Evolutionary conservation across 2,797 vertebrate genomes (phyloP), one percentile per base, ranked within the genome.

Genomic region (Catharus ustulatus): DNA sequence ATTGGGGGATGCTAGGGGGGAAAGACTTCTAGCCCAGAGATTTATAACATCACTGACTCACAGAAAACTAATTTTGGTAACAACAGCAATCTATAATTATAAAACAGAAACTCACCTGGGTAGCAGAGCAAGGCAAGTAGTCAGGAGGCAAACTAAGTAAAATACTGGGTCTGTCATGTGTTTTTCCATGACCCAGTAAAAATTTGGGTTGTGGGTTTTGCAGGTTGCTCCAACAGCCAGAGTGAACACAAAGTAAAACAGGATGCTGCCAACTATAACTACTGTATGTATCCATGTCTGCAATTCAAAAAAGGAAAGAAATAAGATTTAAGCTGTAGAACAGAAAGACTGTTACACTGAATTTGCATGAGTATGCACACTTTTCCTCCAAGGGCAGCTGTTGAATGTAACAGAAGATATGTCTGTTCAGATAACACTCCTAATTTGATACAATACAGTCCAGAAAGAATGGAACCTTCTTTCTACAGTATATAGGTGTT

Each of bases 231-330:
- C 98, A 94, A 99, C 98, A 72, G 96, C 94, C 96, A 99, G 96
- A 71, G 97, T 67, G 18, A 99, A 99, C 48, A 91, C 22, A 22
- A 99, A 99, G 93, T 99, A 99, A 9, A 97, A 95, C 4, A 96
- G 32, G 23, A 96, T 93, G 87, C 99, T 99, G 49, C 98, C 97
- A 49, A 91, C 18, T 52, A 98, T 78, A 86, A 98, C 98, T 46
- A 95, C 57, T 26, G 89, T 3, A 86, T 99, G 99, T 72, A 99
- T 98, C 99, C 98, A 99, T 0, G 98, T 99, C 99, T 99, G 98
- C 52, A 98, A 90, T 79, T 81, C 40, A 74, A 49, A 74, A 83
- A 90, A 94, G 64, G 45, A 77, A 69, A 92, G 4, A 63, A 84
- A 20, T 46, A 17, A 42, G 29, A 85, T 45, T 54, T 61, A 77